Evolutionary conservation across 2,797 vertebrate genomes (phyloP), one percentile per base, ranked within the genome.

Genomic region (Florisuga fusca): DNA sequence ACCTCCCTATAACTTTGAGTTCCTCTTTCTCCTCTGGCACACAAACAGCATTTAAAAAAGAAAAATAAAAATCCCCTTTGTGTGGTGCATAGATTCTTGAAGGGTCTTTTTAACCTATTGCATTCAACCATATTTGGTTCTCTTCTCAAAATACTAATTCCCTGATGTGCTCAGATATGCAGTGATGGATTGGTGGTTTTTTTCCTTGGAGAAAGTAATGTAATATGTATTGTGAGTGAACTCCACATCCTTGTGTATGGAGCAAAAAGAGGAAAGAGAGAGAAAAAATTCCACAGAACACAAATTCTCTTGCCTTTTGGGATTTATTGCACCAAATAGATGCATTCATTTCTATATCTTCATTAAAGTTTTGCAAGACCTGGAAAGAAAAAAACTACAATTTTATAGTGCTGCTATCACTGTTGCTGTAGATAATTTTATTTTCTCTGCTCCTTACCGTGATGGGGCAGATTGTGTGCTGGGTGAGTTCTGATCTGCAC

Each of bases 81-180:
- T 7, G 1, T 90, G 55, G 27, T 91, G n/a, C 53, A 51, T 36
- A 68, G 73, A 31, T 11, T 84, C 77, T 41, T 72, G 63, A 81
- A 88, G 91, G 55, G 55, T 94, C 94, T 95, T 97, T 96, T 96
- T 94, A 96, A 92, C 57, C 80, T 95, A 82, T 94, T 87, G 61
- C 80, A 61, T 59, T 61, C 76, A 81, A 41, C 83, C 74, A 38
- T 91, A 90, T 94, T 95, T 94, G 85, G 83, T 82, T 96, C 50
- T 91, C n/a, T 76, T 90, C 85, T 94, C 77, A 88, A 90, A 93
- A 90, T 73, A 74, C 21, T 51, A 79, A 92, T 84, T 69, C 76
- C 31, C 16, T 88, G 77, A 84, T 50, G 6, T 82, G 66, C 55
- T 93, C 55, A 68, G 57, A 73, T 94, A 84, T 21, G 46, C 94